A percentile compares a stretch with the other conserved stretches of the same genome.
These are phyloP conservation scores for Neoascia interrupta DNA, from an alignment of 2,888 invertebrate species.

Conservation along the genomic window DNA sequence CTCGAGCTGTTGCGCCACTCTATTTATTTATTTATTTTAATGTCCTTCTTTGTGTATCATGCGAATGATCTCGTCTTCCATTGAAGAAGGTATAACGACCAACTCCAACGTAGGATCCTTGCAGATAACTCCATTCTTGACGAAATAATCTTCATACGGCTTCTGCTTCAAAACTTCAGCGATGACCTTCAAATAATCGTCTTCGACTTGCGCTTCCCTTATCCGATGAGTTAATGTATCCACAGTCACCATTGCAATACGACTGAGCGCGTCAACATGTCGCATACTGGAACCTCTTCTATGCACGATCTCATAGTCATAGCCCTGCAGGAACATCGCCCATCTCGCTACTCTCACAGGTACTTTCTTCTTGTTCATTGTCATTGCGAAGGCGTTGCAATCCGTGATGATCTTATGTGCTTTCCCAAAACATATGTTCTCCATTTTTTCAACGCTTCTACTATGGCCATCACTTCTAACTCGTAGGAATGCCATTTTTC, in stretches of 20 bases:
- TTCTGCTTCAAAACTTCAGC: no score
- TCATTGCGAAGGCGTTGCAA: slow-evolving; percentile 21
- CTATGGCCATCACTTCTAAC: slow-evolving; percentile 67
- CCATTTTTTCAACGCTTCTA: slow-evolving; percentile 67
- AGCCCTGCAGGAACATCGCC: slow-evolving; percentile 12
- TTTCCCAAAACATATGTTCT: slow-evolving; percentile 10
- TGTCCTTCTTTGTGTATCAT: slow-evolving; percentile 31
- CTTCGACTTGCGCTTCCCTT: no score
- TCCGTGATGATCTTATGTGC: slow-evolving; percentile 12
- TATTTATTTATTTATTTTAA: no score
- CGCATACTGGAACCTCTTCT: background rate
- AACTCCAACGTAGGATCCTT: slow-evolving; percentile 52
- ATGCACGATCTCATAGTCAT: slow-evolving; percentile 10
- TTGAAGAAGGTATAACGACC: slow-evolving; percentile 73
- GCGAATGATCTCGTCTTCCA: slow-evolving; percentile 75
- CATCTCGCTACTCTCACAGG: slow-evolving; percentile 6
- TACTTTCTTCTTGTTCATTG: slow-evolving; percentile 13
- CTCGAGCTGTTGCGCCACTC: no score
- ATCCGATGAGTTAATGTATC: no score
- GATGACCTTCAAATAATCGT: no score
- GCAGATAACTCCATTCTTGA: slow-evolving; percentile 51
- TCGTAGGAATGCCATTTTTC: slow-evolving; percentile 69
- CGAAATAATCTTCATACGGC: slow-evolving; percentile 29
- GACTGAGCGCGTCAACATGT: slow-evolving; percentile 4
- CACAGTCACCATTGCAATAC: background rate